Percentiles rank a stretch among this genome's conserved stretches.
Evolutionary conservation across 1,140 invertebrate species (phyloP).

Genomic region (Spodoptera litura): DNA sequence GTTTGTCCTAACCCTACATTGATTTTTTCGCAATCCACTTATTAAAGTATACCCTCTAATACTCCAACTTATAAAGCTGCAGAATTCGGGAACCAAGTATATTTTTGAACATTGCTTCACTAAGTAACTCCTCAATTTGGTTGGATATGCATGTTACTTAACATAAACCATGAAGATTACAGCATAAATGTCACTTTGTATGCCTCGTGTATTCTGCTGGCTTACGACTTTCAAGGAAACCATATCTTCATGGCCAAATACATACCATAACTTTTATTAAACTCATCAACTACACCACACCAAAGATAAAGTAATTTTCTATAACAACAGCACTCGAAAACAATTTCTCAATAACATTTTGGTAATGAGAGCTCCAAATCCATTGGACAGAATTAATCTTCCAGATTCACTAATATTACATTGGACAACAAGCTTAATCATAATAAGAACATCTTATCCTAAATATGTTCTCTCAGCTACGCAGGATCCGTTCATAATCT

Average conservation of each 20-base stretch:
- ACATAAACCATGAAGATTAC: constrained; percentile 9
- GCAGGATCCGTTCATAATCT: constrained; percentile 30
- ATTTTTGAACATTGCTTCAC: constrained; percentile 27
- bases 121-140: constrained; percentile 15
- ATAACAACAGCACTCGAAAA: background rate
- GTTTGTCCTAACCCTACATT: constrained; percentile 17
- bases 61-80: constrained; percentile 15
- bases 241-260: background rate
- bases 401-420: constrained; percentile 7
- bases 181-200: constrained; percentile 33
- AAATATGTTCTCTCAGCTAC: constrained; percentile 24
- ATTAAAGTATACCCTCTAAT: constrained; percentile 37
- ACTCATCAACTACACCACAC: background rate
- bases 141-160: constrained; percentile 29
- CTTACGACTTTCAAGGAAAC: constrained; percentile 6
- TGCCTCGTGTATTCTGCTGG: constrained; percentile 12
- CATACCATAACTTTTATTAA: background rate
- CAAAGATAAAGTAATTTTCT: background rate
- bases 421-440: constrained; percentile 8
- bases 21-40: constrained; percentile 21
- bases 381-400: background rate
- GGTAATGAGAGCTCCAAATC: background rate
- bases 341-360: background rate
- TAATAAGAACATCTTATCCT: constrained; percentile 23
- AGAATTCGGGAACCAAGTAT: constrained; percentile 1